Evolutionary conservation across 2,797 vertebrate genomes (phyloP).

Genomic region (Argya squamiceps): DNA sequence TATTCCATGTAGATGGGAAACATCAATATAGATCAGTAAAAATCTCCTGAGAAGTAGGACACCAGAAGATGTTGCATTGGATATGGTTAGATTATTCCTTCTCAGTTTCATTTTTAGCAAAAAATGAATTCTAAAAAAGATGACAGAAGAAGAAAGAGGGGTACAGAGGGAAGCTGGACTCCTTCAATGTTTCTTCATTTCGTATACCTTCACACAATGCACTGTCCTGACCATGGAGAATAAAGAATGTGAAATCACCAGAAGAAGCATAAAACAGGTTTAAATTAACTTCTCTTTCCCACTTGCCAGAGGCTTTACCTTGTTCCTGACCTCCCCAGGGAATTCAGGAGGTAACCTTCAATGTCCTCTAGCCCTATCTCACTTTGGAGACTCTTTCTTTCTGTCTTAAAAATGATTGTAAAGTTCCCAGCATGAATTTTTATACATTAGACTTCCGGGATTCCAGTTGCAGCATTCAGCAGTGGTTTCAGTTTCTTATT

Average conservation of each 20-base stretch:
- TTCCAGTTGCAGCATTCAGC: not conserved
- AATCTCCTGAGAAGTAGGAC: not conserved
- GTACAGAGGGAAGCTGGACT: not conserved
- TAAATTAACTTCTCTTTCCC: not conserved
- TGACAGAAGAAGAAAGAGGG: not conserved
- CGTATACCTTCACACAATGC: not conserved
- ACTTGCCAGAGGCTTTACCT: not conserved
- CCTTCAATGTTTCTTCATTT: not conserved
- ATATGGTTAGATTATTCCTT: not conserved
- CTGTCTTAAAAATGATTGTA: not conserved
- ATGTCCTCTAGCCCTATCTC: not conserved
- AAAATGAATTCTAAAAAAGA: not conserved
- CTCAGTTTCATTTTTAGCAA: constrained; percentile 7
- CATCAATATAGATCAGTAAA: not conserved
- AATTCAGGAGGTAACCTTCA: not conserved
- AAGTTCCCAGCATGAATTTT: not conserved
- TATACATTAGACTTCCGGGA: not conserved
- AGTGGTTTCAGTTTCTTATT: not conserved
- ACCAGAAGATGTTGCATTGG: not conserved
- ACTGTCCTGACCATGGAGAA: not conserved
- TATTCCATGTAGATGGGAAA: not conserved
- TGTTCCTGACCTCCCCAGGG: not conserved
- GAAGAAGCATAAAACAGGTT: not conserved
- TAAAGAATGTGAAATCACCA: not conserved
- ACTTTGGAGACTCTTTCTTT: not conserved